Conservation (phyloP, 2,797 vertebrate genomes). For the Chelon labrosus region DNA sequence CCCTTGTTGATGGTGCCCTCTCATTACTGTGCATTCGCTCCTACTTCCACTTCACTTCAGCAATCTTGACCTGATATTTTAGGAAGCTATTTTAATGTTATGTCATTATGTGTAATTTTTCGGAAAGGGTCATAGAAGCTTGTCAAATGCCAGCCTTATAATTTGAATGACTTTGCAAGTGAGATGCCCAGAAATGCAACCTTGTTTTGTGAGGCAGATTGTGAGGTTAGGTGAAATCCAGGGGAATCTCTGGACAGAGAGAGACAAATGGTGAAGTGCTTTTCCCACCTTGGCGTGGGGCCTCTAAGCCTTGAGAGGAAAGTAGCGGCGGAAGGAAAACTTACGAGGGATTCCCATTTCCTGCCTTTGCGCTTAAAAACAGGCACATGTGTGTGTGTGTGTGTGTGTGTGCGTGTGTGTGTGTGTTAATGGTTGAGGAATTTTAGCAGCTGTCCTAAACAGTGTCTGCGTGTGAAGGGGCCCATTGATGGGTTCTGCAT, state of each 20-base stretch:
- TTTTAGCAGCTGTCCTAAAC: slow-evolving; percentile 85
- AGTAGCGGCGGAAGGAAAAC: slow-evolving; percentile 82
- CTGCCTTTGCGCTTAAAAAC: slow-evolving; percentile 76
- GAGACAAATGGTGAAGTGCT: slow-evolving; percentile 75
- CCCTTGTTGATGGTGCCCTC: slow-evolving; percentile 40
- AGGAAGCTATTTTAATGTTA: slow-evolving; percentile 15
- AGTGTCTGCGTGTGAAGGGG: slow-evolving; percentile 71
- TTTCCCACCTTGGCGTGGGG: slow-evolving; percentile 71
- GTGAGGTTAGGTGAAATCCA: slow-evolving; percentile 29
- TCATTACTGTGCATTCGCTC: slow-evolving; percentile 52
- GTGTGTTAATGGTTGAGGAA: slow-evolving; percentile 77
- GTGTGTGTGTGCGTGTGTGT: slow-evolving; percentile 50
- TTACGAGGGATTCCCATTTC: slow-evolving; percentile 84
- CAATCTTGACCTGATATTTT: not conserved
- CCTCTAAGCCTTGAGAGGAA: slow-evolving; percentile 77
- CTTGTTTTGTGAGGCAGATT: slow-evolving; percentile 12
- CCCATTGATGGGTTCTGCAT: slow-evolving; percentile 69
- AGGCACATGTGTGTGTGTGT: slow-evolving; percentile 50
- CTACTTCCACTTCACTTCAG: slow-evolving; percentile 41
- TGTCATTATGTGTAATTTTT: slow-evolving; percentile 17
- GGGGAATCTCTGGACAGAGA: slow-evolving; percentile 36
- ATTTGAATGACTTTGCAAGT: slow-evolving; percentile 9
- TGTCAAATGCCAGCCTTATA: slow-evolving; percentile 9
- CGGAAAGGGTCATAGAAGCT: not conserved
- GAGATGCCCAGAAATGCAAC: not conserved